A percentile compares a stretch with the other conserved stretches of the same genome.
These are phyloP conservation scores for Pseudopodoces humilis DNA, from an alignment of 2,113 vertebrate species.

Conservation along the genomic window DNA sequence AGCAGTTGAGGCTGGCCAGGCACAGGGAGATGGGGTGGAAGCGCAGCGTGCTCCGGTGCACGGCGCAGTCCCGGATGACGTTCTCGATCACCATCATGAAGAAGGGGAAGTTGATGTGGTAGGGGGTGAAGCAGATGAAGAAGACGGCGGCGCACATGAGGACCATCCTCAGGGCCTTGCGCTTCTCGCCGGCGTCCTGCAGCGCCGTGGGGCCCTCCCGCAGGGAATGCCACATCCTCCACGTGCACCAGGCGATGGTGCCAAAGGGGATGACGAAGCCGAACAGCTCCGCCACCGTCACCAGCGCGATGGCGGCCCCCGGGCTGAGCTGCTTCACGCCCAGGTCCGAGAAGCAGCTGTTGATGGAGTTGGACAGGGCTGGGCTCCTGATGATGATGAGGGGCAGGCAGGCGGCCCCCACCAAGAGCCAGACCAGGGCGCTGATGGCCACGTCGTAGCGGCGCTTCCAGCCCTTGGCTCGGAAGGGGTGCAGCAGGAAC, in stretches of 20 bases:
- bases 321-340: slow-evolving; percentile 67
- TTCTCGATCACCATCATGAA: slow-evolving; percentile 83
- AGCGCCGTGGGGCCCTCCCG: not conserved
- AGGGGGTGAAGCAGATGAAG: slow-evolving; percentile 88
- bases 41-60: slow-evolving; percentile 49
- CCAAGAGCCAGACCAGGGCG: slow-evolving; percentile 76
- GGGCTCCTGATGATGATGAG: slow-evolving; percentile 81
- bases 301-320: slow-evolving; percentile 62
- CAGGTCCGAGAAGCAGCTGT: slow-evolving; percentile 86
- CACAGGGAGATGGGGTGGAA: slow-evolving; percentile 88
- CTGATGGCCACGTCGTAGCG: slow-evolving; percentile 83
- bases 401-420: slow-evolving; percentile 78
- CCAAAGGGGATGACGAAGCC: slow-evolving; percentile 83
- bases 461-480: slow-evolving; percentile 81
- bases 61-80: slow-evolving; percentile 71
- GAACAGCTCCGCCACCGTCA: slow-evolving; percentile 78
- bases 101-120: slow-evolving; percentile 89
- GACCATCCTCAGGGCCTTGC: slow-evolving; percentile 83
- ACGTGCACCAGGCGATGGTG: slow-evolving; percentile 81
- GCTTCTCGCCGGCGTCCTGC: slow-evolving; percentile 69
- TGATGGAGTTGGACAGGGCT: not conserved
- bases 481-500: slow-evolving; percentile 84
- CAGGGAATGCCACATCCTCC: slow-evolving; percentile 79
- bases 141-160: slow-evolving; percentile 82
- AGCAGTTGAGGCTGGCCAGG: slow-evolving; percentile 88